These are phyloP conservation scores for Lepilemur ruficaudatus DNA, from an alignment of 2,797 vertebrate genomes.

Conservation along the genomic window DNA sequence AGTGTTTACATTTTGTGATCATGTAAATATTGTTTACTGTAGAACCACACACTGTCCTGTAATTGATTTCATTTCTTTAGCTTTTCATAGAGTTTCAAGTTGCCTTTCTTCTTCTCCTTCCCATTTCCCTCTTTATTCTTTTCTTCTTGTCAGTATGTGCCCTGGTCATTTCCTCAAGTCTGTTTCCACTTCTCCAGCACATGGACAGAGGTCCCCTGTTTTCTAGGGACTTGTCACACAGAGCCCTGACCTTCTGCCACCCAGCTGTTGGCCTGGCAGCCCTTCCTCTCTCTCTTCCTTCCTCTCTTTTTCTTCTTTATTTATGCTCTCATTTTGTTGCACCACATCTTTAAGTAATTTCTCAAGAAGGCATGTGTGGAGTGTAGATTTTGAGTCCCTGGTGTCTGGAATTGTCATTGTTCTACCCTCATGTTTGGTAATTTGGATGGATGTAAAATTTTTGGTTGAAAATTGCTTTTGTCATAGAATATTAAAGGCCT, in stretches of 20 bases:
- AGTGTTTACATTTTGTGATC: background rate
- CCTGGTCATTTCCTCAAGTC: background rate
- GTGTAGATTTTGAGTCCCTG: background rate
- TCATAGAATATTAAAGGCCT: background rate
- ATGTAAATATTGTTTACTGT: background rate
- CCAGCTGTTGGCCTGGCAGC: background rate
- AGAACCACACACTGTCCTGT: background rate
- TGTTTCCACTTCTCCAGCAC: background rate
- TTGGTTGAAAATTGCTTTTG: background rate
- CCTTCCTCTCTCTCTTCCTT: background rate
- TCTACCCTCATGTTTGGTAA: background rate
- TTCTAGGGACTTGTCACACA: background rate
- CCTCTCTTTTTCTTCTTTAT: background rate
- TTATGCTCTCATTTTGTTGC: background rate
- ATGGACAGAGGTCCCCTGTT: background rate
- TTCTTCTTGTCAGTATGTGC: background rate
- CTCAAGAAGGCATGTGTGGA: background rate
- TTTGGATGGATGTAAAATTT: background rate
- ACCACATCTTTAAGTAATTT: background rate
- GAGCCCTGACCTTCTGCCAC: background rate
- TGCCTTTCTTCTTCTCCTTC: background rate
- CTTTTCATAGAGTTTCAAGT: background rate
- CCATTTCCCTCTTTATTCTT: background rate
- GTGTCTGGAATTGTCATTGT: background rate
- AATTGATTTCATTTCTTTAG: background rate